phyloP scores from a whole-genome alignment of 1,140 invertebrate species.

The Hypothenemus hampei region DNA sequence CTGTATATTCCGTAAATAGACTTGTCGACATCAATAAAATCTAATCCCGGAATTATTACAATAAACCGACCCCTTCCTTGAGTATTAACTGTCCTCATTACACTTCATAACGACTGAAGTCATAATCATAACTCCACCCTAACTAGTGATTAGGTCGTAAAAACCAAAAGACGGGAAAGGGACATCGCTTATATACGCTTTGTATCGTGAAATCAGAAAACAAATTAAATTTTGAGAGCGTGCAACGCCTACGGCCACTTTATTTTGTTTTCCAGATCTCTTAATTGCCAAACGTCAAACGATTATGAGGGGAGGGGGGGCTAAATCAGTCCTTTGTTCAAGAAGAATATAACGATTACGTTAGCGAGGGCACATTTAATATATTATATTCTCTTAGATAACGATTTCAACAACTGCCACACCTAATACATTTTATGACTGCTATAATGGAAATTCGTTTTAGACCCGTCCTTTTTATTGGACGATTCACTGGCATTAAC shows the following conservation, averaged over 20 bases:
- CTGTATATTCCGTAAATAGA: no score
- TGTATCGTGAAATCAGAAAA: no score
- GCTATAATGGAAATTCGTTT: no score
- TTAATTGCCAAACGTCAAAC: background rate
- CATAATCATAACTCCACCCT: background rate
- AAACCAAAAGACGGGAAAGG: slow-evolving; percentile 5
- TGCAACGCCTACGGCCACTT: slow-evolving; percentile 5
- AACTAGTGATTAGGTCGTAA: slow-evolving; percentile 1
- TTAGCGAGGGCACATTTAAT: slow-evolving; percentile 3
- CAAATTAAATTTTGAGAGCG: slow-evolving; percentile 12
- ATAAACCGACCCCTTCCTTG: background rate
- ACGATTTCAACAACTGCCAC: background rate
- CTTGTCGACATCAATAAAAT: background rate
- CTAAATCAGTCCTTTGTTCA: background rate
- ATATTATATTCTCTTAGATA: slow-evolving; percentile 3
- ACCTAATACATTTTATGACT: no score
- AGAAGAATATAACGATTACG: background rate
- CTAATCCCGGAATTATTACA: background rate
- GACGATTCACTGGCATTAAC: no score
- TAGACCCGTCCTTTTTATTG: no score
- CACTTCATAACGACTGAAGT: background rate
- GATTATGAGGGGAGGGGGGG: background rate
- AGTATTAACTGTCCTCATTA: background rate
- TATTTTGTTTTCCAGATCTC: slow-evolving; percentile 12
- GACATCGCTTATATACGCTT: no score